Evolutionary conservation across 2,888 invertebrate species (phyloP).

Genomic region (Microctonus aethiopoides): DNA sequence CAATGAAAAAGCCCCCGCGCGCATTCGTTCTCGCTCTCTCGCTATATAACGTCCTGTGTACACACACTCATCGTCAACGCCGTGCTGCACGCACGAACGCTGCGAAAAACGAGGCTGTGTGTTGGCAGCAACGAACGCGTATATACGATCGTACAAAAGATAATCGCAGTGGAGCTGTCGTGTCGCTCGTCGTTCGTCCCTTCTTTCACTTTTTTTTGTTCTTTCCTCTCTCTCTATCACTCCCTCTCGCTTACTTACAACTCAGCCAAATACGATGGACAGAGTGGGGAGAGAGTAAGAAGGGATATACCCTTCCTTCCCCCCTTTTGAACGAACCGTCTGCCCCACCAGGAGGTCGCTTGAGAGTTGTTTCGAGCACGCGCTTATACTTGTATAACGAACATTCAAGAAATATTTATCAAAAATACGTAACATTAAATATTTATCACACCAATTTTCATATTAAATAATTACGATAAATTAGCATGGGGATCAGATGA

Average conservation of each 20-base stretch:
- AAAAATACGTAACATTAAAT: neutral
- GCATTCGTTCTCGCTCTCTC: neutral
- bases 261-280: conserved; percentile 12
- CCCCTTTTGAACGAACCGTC: neutral
- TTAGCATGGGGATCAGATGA: neutral
- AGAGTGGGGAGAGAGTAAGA: conserved; percentile 1
- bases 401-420: neutral
- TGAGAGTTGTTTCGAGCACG: conserved; percentile 6
- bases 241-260: neutral
- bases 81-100: neutral
- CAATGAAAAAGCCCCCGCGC: conserved; percentile 25
- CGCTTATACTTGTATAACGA: neutral
- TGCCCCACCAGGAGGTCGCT: conserved; percentile 5
- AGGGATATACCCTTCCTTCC: neutral
- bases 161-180: conserved; percentile 29
- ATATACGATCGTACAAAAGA: conserved; percentile 15
- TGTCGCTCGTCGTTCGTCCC: conserved; percentile 3
- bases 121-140: neutral
- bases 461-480: neutral
- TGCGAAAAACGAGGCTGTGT: conserved; percentile 13
- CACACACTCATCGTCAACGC: neutral
- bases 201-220: neutral
- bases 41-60: conserved; percentile 8
- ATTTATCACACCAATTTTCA: neutral
- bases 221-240: neutral